phyloP scores from a whole-genome alignment of 2,888 invertebrate genomes.

The Xylocampa areola region DNA sequence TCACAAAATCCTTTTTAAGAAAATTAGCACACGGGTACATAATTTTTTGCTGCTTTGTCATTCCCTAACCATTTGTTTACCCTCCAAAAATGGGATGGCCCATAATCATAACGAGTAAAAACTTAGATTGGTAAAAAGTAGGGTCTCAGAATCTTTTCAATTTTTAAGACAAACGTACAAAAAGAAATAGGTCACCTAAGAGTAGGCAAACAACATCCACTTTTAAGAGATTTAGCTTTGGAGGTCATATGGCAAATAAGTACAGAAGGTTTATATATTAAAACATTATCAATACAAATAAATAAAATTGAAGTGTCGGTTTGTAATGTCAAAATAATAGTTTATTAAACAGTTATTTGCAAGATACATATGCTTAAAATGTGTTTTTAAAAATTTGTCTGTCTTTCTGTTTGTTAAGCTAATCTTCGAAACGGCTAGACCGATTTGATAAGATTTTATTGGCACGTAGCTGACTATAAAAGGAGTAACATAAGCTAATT shows the following conservation, averaged over 20 bases:
- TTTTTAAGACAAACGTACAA: slow-evolving; percentile 9
- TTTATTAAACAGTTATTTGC: too few species aligned
- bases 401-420: too few species aligned
- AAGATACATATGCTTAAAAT: too few species aligned
- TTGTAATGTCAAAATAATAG: too few species aligned
- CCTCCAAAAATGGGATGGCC: slow-evolving; percentile 22
- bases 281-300: too few species aligned
- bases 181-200: slow-evolving; percentile 35
- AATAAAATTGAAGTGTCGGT: too few species aligned
- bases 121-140: slow-evolving; percentile 20
- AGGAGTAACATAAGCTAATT: too few species aligned
- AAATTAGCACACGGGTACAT: slow-evolving; percentile 16
- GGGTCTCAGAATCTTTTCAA: slow-evolving; percentile 18
- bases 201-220: slow-evolving; percentile 19
- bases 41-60: slow-evolving; percentile 28
- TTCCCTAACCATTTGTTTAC: slow-evolving; percentile 27
- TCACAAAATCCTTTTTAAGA: slow-evolving; percentile 24
- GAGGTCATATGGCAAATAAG: not conserved
- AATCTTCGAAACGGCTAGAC: too few species aligned
- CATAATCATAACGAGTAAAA: slow-evolving; percentile 19
- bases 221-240: slow-evolving; percentile 17
- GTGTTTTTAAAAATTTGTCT: too few species aligned
- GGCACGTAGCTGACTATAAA: too few species aligned
- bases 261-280: slow-evolving; percentile 4
- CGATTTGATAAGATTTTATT: too few species aligned